Percentiles rank a stretch among this genome's conserved stretches.
These are phyloP conservation scores for Brenthis hecate DNA, from an alignment of 2,888 invertebrate genomes.

Conservation along the genomic window DNA sequence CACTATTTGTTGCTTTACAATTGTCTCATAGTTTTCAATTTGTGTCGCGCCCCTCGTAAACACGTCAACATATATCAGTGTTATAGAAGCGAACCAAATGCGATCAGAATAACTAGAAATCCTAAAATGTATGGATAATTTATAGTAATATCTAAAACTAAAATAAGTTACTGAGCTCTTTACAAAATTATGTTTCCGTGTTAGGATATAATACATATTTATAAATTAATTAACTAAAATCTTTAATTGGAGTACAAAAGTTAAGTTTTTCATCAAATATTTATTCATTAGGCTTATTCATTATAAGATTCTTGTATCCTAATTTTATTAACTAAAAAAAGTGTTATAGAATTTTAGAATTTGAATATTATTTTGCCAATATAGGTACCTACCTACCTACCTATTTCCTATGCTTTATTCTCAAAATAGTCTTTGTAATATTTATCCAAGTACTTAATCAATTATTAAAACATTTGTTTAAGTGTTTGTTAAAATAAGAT, in stretches of 20 bases:
- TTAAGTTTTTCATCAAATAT: no score
- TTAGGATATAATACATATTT: no score
- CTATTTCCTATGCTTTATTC: not conserved
- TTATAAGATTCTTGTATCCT: no score
- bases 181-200: no score
- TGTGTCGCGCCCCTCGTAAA: conserved; percentile 70
- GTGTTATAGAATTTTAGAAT: no score
- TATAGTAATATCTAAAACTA: conserved; percentile 23
- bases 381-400: no score
- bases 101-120: conserved; percentile 40
- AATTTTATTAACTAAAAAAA: no score
- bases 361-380: no score
- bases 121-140: conserved; percentile 39
- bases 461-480: not conserved
- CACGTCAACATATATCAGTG: conserved; percentile 62
- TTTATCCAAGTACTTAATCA: no score
- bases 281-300: no score
- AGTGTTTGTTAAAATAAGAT: not conserved
- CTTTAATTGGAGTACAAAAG: no score
- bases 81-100: conserved; percentile 56
- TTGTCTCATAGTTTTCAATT: conserved; percentile 76
- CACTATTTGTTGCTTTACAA: conserved; percentile 62
- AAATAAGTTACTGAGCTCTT: not conserved
- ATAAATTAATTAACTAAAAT: no score
- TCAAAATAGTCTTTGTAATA: not conserved